Percentiles rank a stretch among this genome's conserved stretches.
phyloP scores from a whole-genome alignment of 1,140 invertebrate genomes.

The Caenorhabditis latens region DNA sequence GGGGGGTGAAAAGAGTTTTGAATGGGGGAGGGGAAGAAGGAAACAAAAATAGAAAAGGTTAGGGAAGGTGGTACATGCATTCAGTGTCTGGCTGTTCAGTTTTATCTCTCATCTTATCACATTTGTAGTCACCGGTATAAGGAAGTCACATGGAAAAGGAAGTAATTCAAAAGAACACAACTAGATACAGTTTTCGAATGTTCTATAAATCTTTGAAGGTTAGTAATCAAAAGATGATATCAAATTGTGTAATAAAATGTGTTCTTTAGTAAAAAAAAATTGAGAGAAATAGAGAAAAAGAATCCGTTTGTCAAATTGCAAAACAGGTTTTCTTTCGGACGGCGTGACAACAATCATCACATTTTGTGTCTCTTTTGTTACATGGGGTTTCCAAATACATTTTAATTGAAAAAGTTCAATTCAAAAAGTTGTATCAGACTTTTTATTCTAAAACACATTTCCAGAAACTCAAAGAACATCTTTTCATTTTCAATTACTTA shows the following conservation, averaged over 20 bases:
- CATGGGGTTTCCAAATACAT: background rate
- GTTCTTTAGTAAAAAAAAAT: background rate
- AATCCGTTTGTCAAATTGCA: background rate
- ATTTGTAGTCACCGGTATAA: background rate
- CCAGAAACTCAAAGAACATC: too few relatives aligned
- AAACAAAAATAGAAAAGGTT: background rate
- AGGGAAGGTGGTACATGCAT: background rate
- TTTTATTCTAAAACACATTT: too few relatives aligned
- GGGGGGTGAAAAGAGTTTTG: background rate
- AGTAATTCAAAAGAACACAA: background rate
- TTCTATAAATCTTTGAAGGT: background rate
- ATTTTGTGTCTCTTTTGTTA: background rate
- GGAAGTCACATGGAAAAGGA: background rate
- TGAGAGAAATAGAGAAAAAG: too few relatives aligned
- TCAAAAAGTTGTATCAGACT: too few relatives aligned
- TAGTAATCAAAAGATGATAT: conserved; percentile 11
- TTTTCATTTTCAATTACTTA: too few relatives aligned
- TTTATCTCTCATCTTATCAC: background rate
- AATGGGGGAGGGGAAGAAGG: background rate
- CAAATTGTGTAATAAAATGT: background rate
- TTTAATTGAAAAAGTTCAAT: too few relatives aligned
- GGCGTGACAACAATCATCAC: background rate
- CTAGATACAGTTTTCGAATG: background rate
- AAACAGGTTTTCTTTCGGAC: background rate
- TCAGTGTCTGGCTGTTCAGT: background rate